These are phyloP conservation scores for Eupithecia inturbata DNA, from an alignment of 2,888 invertebrate genomes.

Conservation along the genomic window DNA sequence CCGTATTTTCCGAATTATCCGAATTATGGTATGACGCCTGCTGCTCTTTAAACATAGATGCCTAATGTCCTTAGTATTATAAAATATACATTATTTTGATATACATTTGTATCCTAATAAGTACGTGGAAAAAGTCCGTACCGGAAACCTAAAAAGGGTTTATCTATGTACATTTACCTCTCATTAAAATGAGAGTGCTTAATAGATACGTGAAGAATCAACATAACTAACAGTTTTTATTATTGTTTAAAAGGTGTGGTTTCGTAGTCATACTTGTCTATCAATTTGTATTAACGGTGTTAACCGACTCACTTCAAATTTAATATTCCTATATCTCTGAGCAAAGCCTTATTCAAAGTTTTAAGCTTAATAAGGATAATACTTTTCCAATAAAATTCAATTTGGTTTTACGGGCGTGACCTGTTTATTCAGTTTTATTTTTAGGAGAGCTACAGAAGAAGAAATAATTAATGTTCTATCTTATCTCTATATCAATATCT, in stretches of 20 bases:
- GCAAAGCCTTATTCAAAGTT: conserved; percentile 11
- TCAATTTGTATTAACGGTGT: background rate
- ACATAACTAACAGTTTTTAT: background rate
- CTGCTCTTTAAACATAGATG: background rate
- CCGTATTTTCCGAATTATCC: too few species aligned
- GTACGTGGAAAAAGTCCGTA: background rate
- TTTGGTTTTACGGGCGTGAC: conserved; percentile 33
- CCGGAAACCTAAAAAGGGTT: background rate
- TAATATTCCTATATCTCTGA: conserved; percentile 1
- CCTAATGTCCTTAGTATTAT: background rate
- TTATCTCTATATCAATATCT: conserved; percentile 68
- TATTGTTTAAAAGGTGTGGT: too few species aligned
- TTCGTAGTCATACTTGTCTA: background rate
- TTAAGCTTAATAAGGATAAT: conserved; percentile 24
- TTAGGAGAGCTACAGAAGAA: conserved; percentile 31
- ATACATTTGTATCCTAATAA: background rate
- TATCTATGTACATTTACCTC: background rate
- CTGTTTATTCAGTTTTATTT: conserved; percentile 40
- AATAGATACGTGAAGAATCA: background rate
- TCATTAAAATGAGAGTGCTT: background rate
- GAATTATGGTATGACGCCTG: background rate
- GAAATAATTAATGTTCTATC: conserved; percentile 56
- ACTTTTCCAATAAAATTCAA: conserved; percentile 34
- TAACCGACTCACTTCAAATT: conserved; percentile 5
- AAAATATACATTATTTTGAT: background rate